phyloP scores from a whole-genome alignment of 2,888 invertebrate species.

The Sphaerophoria rueppellii region DNA sequence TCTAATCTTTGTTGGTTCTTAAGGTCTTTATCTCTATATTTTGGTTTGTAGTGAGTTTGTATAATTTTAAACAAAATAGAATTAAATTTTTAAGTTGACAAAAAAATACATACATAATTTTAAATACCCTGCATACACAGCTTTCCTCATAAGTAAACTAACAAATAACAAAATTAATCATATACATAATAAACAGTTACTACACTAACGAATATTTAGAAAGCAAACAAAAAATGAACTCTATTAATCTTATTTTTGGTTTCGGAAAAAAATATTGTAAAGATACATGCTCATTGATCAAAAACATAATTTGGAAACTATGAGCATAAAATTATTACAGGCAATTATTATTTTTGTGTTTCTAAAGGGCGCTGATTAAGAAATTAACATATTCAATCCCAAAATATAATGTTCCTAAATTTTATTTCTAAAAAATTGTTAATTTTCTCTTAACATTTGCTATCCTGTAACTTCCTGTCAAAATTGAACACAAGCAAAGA shows the following conservation, averaged over 20 bases:
- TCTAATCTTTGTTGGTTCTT: constrained; percentile 29
- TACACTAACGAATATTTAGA: not conserved
- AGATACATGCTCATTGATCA: too few relatives aligned
- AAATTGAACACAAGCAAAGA: constrained; percentile 16
- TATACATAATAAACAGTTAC: not conserved
- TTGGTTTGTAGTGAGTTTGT: not conserved
- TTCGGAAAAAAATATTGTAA: too few relatives aligned
- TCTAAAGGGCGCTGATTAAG: too few relatives aligned
- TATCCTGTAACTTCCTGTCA: constrained; percentile 6
- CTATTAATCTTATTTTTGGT: too few relatives aligned
- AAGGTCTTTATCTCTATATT: constrained; percentile 7
- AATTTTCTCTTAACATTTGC: constrained; percentile 9
- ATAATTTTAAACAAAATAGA: not conserved
- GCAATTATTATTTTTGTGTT: too few relatives aligned
- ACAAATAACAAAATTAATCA: constrained; percentile 22
- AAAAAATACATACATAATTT: constrained; percentile 6
- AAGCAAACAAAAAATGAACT: constrained; percentile 1
- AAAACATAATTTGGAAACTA: too few relatives aligned
- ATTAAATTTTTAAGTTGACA: too few relatives aligned
- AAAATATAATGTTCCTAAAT: constrained; percentile 58
- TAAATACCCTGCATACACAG: constrained; percentile 62
- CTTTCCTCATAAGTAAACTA: constrained; percentile 38
- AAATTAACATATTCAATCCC: constrained; percentile 4
- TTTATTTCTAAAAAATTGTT: constrained; percentile 17
- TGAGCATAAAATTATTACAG: too few relatives aligned